phyloP scores from a whole-genome alignment of 2,113 vertebrate genomes.

The Felis catus region DNA sequence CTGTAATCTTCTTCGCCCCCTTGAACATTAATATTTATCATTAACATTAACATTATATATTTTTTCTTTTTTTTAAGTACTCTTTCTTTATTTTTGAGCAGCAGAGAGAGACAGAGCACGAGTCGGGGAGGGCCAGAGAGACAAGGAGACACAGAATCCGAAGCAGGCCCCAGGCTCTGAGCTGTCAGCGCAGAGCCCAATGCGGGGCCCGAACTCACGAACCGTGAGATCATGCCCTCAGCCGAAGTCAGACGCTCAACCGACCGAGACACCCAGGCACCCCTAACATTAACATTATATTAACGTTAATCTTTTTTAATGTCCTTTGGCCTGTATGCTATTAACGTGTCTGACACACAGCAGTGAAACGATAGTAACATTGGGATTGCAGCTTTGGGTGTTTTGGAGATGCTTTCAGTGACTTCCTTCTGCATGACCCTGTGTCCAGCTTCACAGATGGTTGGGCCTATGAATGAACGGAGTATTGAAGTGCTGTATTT shows the following conservation, averaged over 20 bases:
- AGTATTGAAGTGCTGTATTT: background rate
- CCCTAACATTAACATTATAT: background rate
- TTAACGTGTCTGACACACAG: background rate
- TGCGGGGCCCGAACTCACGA: too few relatives aligned
- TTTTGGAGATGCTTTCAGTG: background rate
- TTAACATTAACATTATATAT: background rate
- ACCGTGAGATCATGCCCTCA: too few relatives aligned
- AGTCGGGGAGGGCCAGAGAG: too few relatives aligned
- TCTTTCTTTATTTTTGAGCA: too few relatives aligned
- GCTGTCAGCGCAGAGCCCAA: too few relatives aligned
- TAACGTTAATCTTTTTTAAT: background rate
- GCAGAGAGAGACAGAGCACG: too few relatives aligned
- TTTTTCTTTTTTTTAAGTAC: too few relatives aligned
- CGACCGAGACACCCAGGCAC: too few relatives aligned
- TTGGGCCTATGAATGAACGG: slow-evolving; percentile 9
- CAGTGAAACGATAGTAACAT: background rate
- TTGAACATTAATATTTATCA: background rate
- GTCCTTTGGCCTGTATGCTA: background rate
- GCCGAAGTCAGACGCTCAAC: too few relatives aligned
- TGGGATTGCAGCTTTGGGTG: background rate
- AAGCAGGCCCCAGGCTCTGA: too few relatives aligned
- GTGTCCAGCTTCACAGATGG: background rate
- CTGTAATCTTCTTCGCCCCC: background rate
- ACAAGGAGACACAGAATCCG: too few relatives aligned
- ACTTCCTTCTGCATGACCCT: background rate